Conservation (phyloP, 2,888 invertebrate genomes). For the Steinernema hermaphroditum region DNA sequence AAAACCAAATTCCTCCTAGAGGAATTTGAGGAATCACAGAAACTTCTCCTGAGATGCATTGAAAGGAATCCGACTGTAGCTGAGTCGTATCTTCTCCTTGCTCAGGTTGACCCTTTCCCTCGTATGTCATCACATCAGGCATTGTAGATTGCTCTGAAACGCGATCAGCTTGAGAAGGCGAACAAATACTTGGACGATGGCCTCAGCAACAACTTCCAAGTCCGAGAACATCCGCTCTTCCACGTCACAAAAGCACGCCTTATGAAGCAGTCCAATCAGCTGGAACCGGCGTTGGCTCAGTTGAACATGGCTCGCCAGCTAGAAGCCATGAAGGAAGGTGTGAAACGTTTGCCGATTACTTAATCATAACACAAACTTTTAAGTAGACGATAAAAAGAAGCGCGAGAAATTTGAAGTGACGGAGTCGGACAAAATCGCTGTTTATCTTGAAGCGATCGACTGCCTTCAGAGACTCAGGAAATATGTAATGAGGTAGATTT, state of each 20-base stretch:
- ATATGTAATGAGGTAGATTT: slow-evolving; percentile 42
- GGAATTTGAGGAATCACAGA: slow-evolving; percentile 77
- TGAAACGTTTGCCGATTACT: neutral
- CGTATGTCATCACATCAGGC: neutral
- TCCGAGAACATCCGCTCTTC: slow-evolving; percentile 86
- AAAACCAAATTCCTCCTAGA: slow-evolving; percentile 79
- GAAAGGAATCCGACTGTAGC: slow-evolving; percentile 79
- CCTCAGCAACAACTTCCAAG: slow-evolving; percentile 87
- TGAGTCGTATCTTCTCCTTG: slow-evolving; percentile 82
- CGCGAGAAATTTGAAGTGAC: slow-evolving; percentile 26
- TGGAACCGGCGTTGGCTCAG: slow-evolving; percentile 77
- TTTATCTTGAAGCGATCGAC: slow-evolving; percentile 82
- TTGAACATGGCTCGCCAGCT: slow-evolving; percentile 78
- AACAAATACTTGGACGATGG: slow-evolving; percentile 82
- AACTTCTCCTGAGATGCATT: slow-evolving; percentile 76
- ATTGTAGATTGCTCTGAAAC: slow-evolving; percentile 57
- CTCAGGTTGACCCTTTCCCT: slow-evolving; percentile 68
- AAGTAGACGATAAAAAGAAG: slow-evolving; percentile 12
- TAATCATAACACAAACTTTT: slow-evolving; percentile 24
- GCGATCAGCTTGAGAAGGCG: slow-evolving; percentile 50
- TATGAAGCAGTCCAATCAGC: slow-evolving; percentile 77
- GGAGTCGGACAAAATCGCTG: slow-evolving; percentile 77
- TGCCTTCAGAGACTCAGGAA: slow-evolving; percentile 69
- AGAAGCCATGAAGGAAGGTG: slow-evolving; percentile 70
- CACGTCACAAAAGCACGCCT: slow-evolving; percentile 84